Base-by-base conservation (phyloP, 2,797 vertebrate species). In the Halcyon smyrnensis region DNA sequence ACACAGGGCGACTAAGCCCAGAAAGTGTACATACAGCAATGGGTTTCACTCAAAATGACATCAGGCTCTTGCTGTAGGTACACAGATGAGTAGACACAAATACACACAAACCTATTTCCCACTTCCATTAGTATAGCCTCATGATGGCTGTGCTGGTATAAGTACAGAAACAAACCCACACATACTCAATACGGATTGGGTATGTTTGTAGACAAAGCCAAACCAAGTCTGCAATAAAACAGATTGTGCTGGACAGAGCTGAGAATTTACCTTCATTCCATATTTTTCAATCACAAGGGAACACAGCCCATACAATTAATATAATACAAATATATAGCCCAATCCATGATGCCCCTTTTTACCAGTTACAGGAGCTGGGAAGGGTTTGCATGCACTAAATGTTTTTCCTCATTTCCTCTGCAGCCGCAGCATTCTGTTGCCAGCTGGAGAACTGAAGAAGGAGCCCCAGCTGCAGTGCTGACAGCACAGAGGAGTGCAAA, bases 381-480 rank as follows among this genome's bases (percentile, higher is more conserved):
- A 60, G 27, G n/a, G 15, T 28, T 20, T 79, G n/a, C 59, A 34
- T 1, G 0, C 1, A 65, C 63, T 54, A 69, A 32, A 17, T 89
- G 34, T 37, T 65, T 87, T 23, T 65, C 43, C 43, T 51, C 13
- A 3, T 21, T 19, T 46, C 24, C 67, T 69, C 64, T 64, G 37
- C 27, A 57, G 27, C 50, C 75, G n/a, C 21, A 79, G 50, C 6
- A 23, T 32, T 76, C 62, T 62, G n/a, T 18, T 32, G 43, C 23
- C 48, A 28, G 24, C 30, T 78, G 65, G 43, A 85, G 36, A 65
- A 25, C 8, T 28, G 0, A 2, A 59, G 51, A 4, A 1, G 43
- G 46, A 85, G 46, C 45, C n/a, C 32, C 1, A 5, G 34, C 15
- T 0, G 0, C 18, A 15, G 30, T 17, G 69, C 62, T 2, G 0